These are phyloP conservation scores for Drosophila orena DNA, from an alignment of 1,140 invertebrate genomes.

Conservation along the genomic window DNA sequence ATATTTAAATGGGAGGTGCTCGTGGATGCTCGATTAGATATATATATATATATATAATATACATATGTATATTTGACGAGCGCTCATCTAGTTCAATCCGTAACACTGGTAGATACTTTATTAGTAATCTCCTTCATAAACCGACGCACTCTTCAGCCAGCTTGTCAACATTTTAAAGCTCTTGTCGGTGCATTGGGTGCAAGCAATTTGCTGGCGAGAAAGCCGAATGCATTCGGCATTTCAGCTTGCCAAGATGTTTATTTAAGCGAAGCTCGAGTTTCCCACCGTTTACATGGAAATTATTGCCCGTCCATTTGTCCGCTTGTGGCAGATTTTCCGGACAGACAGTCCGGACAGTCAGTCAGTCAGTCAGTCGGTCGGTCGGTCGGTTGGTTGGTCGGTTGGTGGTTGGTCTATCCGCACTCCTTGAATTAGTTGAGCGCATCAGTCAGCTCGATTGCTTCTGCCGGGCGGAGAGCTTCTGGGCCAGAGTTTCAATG, in stretches of 20 bases:
- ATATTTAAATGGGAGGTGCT: not conserved
- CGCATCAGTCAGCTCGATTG: constrained; percentile 60
- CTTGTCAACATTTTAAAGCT: constrained; percentile 3
- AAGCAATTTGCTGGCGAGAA: not conserved
- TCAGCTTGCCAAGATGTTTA: constrained; percentile 11
- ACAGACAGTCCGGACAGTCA: constrained; percentile 26
- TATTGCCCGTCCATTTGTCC: constrained; percentile 19
- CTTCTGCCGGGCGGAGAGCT: constrained; percentile 17
- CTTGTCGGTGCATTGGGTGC: not conserved
- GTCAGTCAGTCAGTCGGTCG: constrained; percentile 6
- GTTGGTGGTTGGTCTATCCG: constrained; percentile 3
- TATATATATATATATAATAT: no score
- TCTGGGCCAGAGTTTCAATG: constrained; percentile 42
- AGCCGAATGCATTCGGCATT: constrained; percentile 11
- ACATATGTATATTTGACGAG: no score
- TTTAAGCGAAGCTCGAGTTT: constrained; percentile 13
- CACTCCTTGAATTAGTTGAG: constrained; percentile 26
- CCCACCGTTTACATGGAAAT: constrained; percentile 18
- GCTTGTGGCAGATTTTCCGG: constrained; percentile 10
- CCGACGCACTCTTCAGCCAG: not conserved
- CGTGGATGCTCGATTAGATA: not conserved
- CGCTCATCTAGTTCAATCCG: not conserved
- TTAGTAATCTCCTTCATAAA: not conserved
- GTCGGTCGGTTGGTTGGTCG: not conserved
- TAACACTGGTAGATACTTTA: not conserved